Evolutionary conservation across 2,888 invertebrate genomes (phyloP).

Genomic region (Hyalella azteca): DNA sequence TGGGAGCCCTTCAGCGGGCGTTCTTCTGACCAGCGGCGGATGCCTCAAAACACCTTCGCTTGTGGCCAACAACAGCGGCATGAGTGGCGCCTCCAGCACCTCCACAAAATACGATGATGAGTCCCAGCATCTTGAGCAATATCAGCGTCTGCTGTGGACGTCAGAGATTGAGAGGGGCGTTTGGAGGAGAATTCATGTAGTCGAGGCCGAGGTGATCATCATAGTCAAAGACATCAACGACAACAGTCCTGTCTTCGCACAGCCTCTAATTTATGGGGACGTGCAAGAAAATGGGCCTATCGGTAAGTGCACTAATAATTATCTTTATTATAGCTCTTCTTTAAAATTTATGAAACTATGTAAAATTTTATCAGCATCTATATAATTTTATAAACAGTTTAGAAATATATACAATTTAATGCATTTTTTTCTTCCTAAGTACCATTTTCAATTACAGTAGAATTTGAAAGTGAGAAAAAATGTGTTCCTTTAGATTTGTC

Average conservation of each 20-base stretch:
- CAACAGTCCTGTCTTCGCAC: constrained; percentile 30
- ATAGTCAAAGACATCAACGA: constrained; percentile 39
- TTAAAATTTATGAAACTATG: too few relatives aligned
- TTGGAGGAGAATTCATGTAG: constrained; percentile 48
- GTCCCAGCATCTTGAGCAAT: not conserved
- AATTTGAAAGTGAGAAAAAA: too few relatives aligned
- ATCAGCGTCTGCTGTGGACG: constrained; percentile 22
- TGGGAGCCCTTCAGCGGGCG: not conserved
- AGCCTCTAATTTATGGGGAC: constrained; percentile 32
- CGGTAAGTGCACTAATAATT: constrained; percentile 6
- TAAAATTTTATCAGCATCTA: too few relatives aligned
- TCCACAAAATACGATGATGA: not conserved
- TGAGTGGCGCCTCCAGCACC: not conserved
- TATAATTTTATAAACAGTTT: too few relatives aligned
- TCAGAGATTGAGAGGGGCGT: constrained; percentile 26
- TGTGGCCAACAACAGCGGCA: not conserved
- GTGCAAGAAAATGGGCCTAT: constrained; percentile 40
- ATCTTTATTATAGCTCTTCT: too few relatives aligned
- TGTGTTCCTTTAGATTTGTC: constrained; percentile 22
- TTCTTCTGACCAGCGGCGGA: constrained; percentile 13
- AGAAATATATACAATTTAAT: too few relatives aligned
- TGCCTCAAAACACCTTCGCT: not conserved
- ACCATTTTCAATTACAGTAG: too few relatives aligned
- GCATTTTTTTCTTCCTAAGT: too few relatives aligned
- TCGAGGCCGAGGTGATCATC: constrained; percentile 32